Base-by-base conservation (phyloP, 2,797 vertebrate genomes). In the Notamacropus eugenii region DNA sequence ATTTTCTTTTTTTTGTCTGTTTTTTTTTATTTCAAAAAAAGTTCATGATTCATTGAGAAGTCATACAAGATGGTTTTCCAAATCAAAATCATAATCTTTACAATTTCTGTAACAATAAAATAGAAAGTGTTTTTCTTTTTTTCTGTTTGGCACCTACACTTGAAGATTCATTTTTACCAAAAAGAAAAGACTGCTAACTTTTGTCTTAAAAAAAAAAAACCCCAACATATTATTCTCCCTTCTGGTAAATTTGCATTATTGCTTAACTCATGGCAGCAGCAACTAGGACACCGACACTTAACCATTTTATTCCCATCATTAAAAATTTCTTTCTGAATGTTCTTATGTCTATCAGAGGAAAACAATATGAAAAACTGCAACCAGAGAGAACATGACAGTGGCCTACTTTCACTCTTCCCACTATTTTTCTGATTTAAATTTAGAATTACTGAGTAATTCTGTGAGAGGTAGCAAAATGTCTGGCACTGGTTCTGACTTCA, bases 131-230 rank as follows among this genome's bases (percentile, higher is more conserved):
- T 95, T 92, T 2, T 0, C 55, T 92, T 54, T 93, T 93, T 92
- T 94, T 50, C 74, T 95, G 96, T 98, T 98, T 98, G 97, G 98
- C 98, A 98, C 98, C 97, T 92, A 57, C 54, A 95, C 93, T 96
- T 93, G 54, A 97, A 94, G 95, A 87, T 24, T 95, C 93, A 93
- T 94, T 96, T 97, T 92, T 96, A 94, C 54, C 87, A 90, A 28
- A 96, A 91, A 74, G 19, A 9, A 24, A 91, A 91, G 95, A 28
- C 55, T 93, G 91, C 52, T 95, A 94, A 93, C 24, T 74, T 92
- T 67, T 96, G 91, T 95, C n/a, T 94, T 97, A 28, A 58, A 50
- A 55, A 57, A 59, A n/a, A n/a, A 59, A 28, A 46, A 46, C 1
- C 46, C 46, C 46, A 46, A 46, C 91, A 54, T 16, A 90, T 46